Evolutionary conservation across 2,888 invertebrate genomes (phyloP), one percentile per base, ranked within the genome.

Genomic region (Dolichomitus sp.): DNA sequence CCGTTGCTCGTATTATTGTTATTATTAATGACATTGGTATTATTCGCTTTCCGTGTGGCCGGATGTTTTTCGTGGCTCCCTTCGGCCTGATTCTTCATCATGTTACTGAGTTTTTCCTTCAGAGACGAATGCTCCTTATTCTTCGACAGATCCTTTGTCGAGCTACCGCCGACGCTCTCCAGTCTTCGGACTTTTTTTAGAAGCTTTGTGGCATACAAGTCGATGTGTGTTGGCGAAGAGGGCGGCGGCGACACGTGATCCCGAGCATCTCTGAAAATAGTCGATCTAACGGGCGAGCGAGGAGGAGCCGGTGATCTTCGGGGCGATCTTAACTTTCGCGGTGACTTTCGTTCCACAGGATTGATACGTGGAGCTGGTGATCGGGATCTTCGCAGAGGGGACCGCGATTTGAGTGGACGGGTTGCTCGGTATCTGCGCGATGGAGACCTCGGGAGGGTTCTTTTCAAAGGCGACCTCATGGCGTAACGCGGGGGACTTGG

Each of bases 71-170:
- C 75, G 0, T 48, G 30, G 7, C 30, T 61, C 50, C 2, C 11
- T 40, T 68, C 72, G 19, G 52, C 54, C 30, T 74, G 61, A n/a
- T 66, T 75, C 7, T 90, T 92, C 48, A 93, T 81, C 77, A 93
- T 92, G 45, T 91, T 91, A 48, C 86, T 87, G 19, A 93, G 76
- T 59, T 93, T 93, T 1, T 93, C 92, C 66, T 92, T 93, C 30
- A 93, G 84, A 7, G 93, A 93, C 3, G 90, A 88, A 61, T 88
- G 88, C n/a, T 90, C 90, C 23, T 87, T 90, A 19, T 61, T 85
- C 48, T 86, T 88, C 40, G 78, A 86, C 0, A 86, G 69, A 19
- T 81, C 65, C 48, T 80, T 77, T 7, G 80, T 54, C 1, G 87
- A 83, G 1, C 78, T 83, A 0, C 84, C 61, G 17, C 89, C 91